Evolutionary conservation across 2,113 vertebrate genomes (phyloP).

Genomic region (Chaetura pelagica): DNA sequence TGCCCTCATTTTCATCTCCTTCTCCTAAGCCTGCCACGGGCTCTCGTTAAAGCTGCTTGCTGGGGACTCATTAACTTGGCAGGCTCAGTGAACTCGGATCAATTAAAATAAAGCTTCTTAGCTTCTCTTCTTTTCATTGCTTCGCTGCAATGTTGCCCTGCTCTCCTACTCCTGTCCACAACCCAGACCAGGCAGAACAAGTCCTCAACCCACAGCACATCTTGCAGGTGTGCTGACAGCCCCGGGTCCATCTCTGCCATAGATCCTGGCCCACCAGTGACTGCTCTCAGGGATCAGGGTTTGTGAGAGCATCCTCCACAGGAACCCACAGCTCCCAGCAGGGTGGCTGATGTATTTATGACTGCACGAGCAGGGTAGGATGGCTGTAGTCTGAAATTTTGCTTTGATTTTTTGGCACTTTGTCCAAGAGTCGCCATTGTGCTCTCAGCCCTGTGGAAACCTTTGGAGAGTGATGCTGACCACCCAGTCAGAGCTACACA

Average conservation of each 20-base stretch:
- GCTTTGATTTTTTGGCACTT: neutral
- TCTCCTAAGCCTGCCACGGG: neutral
- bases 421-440: accelerated
- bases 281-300: accelerated
- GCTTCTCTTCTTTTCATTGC: neutral
- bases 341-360: accelerated
- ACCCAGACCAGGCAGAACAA: neutral
- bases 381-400: neutral
- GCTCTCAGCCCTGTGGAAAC: neutral
- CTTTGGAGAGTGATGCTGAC: neutral
- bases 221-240: neutral
- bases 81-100: slow-evolving; percentile 41
- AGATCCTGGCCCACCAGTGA: neutral
- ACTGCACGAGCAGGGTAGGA: neutral
- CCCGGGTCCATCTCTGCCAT: neutral
- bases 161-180: neutral
- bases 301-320: neutral
- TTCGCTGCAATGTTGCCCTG: accelerated
- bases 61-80: slow-evolving; percentile 59
- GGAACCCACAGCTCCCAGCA: neutral
- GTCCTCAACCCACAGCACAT: accelerated
- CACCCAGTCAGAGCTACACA: neutral
- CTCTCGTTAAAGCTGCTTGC: slow-evolving; percentile 51
- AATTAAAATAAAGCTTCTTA: slow-evolving; percentile 59
- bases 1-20: slow-evolving; percentile 45